Evolutionary conservation across 2,797 vertebrate genomes (phyloP).

Genomic region (Typhlichthys subterraneus): DNA sequence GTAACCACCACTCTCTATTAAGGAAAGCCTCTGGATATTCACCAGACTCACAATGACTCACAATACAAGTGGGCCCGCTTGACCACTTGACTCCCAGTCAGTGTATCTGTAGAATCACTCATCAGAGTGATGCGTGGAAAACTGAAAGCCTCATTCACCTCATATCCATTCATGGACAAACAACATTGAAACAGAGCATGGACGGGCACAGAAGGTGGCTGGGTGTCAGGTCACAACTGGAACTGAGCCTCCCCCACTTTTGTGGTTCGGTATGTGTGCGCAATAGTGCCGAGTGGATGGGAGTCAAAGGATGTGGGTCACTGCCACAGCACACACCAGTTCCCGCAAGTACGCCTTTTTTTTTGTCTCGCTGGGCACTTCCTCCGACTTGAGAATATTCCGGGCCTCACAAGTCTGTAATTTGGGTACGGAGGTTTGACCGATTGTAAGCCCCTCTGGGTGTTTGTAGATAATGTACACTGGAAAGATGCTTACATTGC

Average conservation of each 20-base stretch:
- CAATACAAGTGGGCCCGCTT: conserved; percentile 7
- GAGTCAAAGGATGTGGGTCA: conserved; percentile 68
- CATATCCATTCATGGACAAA: conserved; percentile 24
- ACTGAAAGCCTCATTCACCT: conserved; percentile 21
- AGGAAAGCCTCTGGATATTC: background rate
- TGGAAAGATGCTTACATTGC: conserved; percentile 60
- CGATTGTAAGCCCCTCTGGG: conserved; percentile 52
- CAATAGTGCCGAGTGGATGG: conserved; percentile 25
- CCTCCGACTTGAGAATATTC: conserved; percentile 55
- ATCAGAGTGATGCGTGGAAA: conserved; percentile 51
- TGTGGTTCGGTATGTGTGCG: conserved; percentile 32
- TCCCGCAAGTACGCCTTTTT: conserved; percentile 66
- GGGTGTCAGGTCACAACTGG: conserved; percentile 38
- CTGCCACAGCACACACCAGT: conserved; percentile 67
- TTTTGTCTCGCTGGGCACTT: conserved; percentile 55
- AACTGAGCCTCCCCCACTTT: conserved; percentile 5
- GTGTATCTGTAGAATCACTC: conserved; percentile 14
- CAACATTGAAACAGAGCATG: conserved; percentile 16
- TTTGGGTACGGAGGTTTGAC: conserved; percentile 53
- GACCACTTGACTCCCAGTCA: conserved; percentile 22
- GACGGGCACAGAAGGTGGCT: conserved; percentile 2
- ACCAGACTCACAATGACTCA: conserved; percentile 38
- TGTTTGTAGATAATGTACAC: conserved; percentile 52
- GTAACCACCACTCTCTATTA: background rate
- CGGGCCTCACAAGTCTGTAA: conserved; percentile 64